Percentiles rank a stretch among this genome's conserved stretches.
These are phyloP conservation scores for Siniperca knerii DNA, from an alignment of 2,113 vertebrate genomes.

Conservation along the genomic window DNA sequence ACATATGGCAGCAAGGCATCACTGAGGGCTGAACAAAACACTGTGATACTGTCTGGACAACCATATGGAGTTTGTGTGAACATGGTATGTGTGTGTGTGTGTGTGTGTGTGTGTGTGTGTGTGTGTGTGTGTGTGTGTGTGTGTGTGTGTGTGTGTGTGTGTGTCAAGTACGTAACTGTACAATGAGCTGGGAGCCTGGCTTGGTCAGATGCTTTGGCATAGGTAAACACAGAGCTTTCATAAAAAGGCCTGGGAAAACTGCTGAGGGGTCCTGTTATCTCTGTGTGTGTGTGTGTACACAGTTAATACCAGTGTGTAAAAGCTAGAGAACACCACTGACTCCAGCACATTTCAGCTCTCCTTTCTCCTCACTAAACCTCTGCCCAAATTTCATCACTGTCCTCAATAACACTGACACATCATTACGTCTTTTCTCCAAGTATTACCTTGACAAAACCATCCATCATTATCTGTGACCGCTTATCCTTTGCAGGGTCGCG, in stretches of 20 bases:
- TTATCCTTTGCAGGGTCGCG: not conserved
- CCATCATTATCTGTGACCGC: no score
- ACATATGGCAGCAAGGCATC: conserved; percentile 4
- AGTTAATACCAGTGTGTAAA: conserved; percentile 36
- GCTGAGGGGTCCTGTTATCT: conserved; percentile 54
- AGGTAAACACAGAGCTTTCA: conserved; percentile 41
- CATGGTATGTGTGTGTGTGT: conserved; percentile 1
- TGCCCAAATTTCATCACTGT: not conserved
- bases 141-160: conserved; percentile 17
- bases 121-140: conserved; percentile 25
- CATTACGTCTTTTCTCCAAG: not conserved
- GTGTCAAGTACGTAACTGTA: not conserved
- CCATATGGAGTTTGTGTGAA: conserved; percentile 37
- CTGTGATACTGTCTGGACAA: conserved; percentile 30
- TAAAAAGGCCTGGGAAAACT: conserved; percentile 44
- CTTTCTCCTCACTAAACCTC: not conserved
- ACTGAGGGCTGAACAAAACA: conserved; percentile 9
- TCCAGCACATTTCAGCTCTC: conserved; percentile 53
- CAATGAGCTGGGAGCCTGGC: not conserved
- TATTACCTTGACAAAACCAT: no score
- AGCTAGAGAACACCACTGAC: conserved; percentile 41
- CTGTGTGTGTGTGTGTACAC: conserved; percentile 14
- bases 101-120: not conserved
- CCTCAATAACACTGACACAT: not conserved
- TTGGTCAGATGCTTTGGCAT: conserved; percentile 27